Evolutionary conservation across 2,888 invertebrate species (phyloP), one percentile per base, ranked within the genome.

Genomic region (Agriopis aurantiaria): DNA sequence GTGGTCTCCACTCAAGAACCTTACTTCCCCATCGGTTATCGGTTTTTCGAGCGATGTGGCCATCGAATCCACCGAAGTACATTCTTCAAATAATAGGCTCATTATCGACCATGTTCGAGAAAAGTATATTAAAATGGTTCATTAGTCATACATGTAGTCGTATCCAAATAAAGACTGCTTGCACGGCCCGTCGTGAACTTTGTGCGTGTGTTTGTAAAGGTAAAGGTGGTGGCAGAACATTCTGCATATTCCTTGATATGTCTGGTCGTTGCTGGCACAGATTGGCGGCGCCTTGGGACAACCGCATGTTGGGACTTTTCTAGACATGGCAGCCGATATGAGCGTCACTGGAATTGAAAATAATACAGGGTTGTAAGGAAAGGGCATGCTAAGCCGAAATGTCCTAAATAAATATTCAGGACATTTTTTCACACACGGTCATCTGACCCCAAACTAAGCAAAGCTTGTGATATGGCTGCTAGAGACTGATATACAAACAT

Each of bases 261-360:
- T 69, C 0, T n/a, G 8, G 40, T n/a, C 11, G 49, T 69, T 57
- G 61, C 65, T 69, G 8, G 68, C 68, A 12, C 68, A 68, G 3
- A 68, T 43, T 3, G 12, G 11, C 3, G 17, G 11, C 11, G 10
- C 17, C 11, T 14, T 6, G 3, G 60, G 17, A n/a, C 65, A 65
- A 0, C 52, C 60, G 12, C 65, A 65, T 17, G 65, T 55, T 1
- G 63, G 53, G 11, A 33, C 43, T 40, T 41, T 17, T 8, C 3
- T 3, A 3, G 9, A 9, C 14, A 11, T 14, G 11, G 7, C 41
- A 10, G 14, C 14, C 12, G 56, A 43, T 10, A 40, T 43, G n/a
- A 53, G 12, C 10, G 17, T 1, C 14, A 56, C 56, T 56, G 56
- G 43, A 56, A 56, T 43, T 9, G 14, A 14, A 11, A 33, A 53